Conservation (phyloP, 2,113 vertebrate species). For the Eubucco bourcierii region DNA sequence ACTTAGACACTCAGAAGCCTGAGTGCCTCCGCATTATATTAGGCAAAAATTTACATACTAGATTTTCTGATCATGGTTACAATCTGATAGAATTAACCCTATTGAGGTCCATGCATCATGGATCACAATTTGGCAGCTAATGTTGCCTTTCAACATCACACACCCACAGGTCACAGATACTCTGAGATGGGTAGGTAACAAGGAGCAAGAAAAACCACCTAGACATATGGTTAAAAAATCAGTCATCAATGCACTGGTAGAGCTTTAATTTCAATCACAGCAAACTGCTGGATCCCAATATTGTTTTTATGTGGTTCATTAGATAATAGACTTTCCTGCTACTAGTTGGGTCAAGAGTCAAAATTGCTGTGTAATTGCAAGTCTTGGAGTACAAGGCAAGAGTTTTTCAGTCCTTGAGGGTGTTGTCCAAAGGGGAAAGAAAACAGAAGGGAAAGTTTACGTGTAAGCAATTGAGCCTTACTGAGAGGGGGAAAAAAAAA, state of each 20-base stretch:
- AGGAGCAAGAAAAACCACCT: neutral
- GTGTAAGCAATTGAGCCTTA: conserved; percentile 29
- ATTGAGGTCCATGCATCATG: neutral
- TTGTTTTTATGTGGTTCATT: conserved; percentile 32
- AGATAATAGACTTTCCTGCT: conserved; percentile 41
- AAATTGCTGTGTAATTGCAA: conserved; percentile 55
- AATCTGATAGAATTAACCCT: neutral
- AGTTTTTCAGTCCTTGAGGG: conserved; percentile 42
- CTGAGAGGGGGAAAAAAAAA: neutral
- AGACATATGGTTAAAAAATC: conserved; percentile 1
- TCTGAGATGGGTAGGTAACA: neutral
- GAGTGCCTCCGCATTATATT: accelerated
- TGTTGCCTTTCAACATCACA: neutral
- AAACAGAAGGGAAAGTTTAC: conserved; percentile 51
- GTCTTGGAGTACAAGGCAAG: conserved; percentile 26
- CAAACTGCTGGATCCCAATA: conserved; percentile 5
- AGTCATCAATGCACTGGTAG: conserved; percentile 13
- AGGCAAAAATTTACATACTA: neutral
- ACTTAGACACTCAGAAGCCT: neutral
- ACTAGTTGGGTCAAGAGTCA: conserved; percentile 39
- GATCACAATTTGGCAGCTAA: neutral
- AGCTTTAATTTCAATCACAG: conserved; percentile 17
- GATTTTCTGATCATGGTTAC: neutral
- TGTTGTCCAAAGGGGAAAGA: conserved; percentile 10
- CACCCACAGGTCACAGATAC: neutral